Evolutionary conservation across 2,888 invertebrate genomes (phyloP), one percentile per base, ranked within the genome.

Genomic region (Sarcophaga subvicina): DNA sequence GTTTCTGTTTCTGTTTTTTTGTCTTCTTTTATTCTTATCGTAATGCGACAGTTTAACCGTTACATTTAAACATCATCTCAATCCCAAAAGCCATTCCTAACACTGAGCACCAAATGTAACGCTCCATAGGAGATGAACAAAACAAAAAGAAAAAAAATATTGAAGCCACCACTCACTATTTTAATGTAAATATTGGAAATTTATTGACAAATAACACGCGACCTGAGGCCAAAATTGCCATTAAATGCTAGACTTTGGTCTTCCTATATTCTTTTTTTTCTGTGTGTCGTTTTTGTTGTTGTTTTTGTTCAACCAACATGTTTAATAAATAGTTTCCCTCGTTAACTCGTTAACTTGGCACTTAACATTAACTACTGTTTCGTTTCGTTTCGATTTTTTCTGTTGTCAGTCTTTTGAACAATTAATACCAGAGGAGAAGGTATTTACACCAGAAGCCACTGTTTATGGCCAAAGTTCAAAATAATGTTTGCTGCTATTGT

Each of bases 161-260:
- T 37, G 37, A 37, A 37, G 37, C 37, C 37, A 60, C 70, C 76
- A 80, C 78, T 72, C 66, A 71, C 79, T 85, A 75, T 87, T 66
- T 84, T 80, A 88, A 88, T 87, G 88, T 87, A 88, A 88, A 88
- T 88, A 88, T 86, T 88, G 86, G 85, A 85, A 89, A 89, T 89
- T 89, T 89, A 89, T 89, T 89, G 89, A 89, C 88, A 89, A 88
- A 88, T 85, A 89, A 88, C 89, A 89, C 89, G 89, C 89, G 89
- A 89, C 89, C 89, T 86, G 72, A 88, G 85, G 80, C 87, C 81
- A 84, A 64, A 85, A 78, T 87, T 81, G 67, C 69, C 79, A 84
- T 80, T 78, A 83, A 81, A 87, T 54, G 54, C 14, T 78, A 85
- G 84, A 80, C 62, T 85, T 85, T 79, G 78, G 59, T 71, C 78